Evolutionary conservation across 2,888 invertebrate species (phyloP).

Genomic region (Apantesis nais): DNA sequence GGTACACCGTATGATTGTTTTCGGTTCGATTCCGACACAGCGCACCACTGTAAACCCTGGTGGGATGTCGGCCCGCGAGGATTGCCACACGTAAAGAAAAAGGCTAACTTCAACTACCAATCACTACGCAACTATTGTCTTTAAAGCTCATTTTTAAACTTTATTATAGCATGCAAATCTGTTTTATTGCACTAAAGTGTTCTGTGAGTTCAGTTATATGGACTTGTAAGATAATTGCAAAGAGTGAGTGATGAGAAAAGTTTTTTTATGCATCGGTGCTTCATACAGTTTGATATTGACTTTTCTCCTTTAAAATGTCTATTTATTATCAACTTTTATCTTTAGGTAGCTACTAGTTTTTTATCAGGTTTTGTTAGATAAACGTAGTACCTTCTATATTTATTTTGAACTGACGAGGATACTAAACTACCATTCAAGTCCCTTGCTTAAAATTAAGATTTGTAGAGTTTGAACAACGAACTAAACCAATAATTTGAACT

Average conservation of each 20-base stretch:
- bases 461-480: too few species aligned
- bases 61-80: too few species aligned
- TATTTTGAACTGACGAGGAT: neutral
- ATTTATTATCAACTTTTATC: neutral
- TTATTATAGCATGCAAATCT: neutral
- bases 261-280: slow-evolving; percentile 4
- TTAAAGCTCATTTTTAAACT: neutral
- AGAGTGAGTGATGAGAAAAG: slow-evolving; percentile 9
- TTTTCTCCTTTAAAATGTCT: neutral
- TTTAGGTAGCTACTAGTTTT: neutral
- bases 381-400: neutral
- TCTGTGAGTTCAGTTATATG: neutral
- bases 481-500: too few species aligned
- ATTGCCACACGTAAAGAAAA: too few species aligned
- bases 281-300: neutral
- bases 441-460: neutral
- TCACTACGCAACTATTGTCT: neutral
- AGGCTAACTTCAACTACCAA: neutral
- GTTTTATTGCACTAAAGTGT: neutral
- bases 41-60: too few species aligned
- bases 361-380: too few species aligned
- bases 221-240: neutral
- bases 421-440: neutral
- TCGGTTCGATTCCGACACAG: too few species aligned
- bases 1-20: too few species aligned